Base-by-base conservation (phyloP, 2,113 vertebrate species). In the Hyaena hyaena region DNA sequence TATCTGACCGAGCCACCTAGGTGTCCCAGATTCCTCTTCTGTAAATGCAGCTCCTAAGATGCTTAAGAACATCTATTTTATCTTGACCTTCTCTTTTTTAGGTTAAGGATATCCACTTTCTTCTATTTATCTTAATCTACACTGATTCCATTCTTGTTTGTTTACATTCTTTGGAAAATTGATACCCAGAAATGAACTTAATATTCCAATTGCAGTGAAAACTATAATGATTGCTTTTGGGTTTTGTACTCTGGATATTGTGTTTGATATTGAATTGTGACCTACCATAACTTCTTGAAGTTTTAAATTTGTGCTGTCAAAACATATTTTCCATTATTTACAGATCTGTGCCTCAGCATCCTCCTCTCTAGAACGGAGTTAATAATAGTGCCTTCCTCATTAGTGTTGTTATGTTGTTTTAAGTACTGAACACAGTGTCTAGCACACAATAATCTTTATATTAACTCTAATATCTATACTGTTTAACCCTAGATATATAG, bases 191-290 rank as follows among this genome's bases (percentile, higher is more conserved):
- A 76, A 23, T 87, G 14, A 26, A 63, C 23, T 88, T 92, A 94
- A 73, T 86, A 33, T 83, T 88, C 76, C 66, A 63, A 61, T 53
- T 88, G 28, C 83, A 21, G 39, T 48, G 82, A 74, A 92, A 86
- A 92, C 76, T 45, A 2, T 86, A 53, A 26, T 88, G 53, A 8
- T 90, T 77, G 8, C 48, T 74, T 48, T 39, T 66, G 45, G 48
- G 87, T 94, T 91, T 66, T 87, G 4, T 83, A 66, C 83, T 69
- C 68, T 50, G n/a, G 10, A 83, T 77, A 53, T 79, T 95, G 66
- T 58, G 24, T 66, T 91, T 87, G 26, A 28, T 88, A 58, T 12
- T 77, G 50, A 88, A 65, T 68, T 83, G 35, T 73, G 65, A 66
- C 50, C 55, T 91, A 28, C 53, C 10, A 7, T 92, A 77, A 88